These are phyloP conservation scores for Morinoia aosen DNA, from an alignment of 2,888 invertebrate genomes.

Conservation along the genomic window DNA sequence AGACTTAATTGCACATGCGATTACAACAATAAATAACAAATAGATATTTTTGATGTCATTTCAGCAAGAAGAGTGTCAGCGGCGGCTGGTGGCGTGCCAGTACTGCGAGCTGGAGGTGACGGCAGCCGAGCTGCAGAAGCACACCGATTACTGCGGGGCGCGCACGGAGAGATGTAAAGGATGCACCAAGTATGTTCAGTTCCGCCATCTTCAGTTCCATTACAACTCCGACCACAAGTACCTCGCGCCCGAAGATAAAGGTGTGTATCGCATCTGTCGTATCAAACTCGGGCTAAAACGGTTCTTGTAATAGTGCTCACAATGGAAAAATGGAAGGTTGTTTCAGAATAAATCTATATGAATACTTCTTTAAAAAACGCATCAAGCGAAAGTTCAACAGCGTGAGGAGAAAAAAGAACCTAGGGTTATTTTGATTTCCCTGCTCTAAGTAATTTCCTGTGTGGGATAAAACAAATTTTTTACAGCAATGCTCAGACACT, in stretches of 20 bases:
- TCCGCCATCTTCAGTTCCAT: conserved; percentile 76
- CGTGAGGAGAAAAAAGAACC: too few species aligned
- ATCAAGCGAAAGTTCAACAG: too few species aligned
- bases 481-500: neutral
- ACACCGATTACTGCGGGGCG: conserved; percentile 81
- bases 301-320: too few species aligned
- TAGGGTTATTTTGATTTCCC: too few species aligned
- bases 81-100: conserved; percentile 77
- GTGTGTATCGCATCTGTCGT: conserved; percentile 36
- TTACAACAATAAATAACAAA: too few species aligned
- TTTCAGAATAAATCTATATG: neutral
- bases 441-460: too few species aligned
- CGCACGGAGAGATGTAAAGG: conserved; percentile 80
- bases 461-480: neutral
- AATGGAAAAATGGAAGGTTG: neutral
- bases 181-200: conserved; percentile 81
- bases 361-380: too few species aligned
- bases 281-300: too few species aligned
- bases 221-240: conserved; percentile 76
- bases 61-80: conserved; percentile 75
- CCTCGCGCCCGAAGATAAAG: conserved; percentile 75
- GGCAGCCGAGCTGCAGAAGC: conserved; percentile 76
- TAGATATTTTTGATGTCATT: neutral
- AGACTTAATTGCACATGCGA: too few species aligned
- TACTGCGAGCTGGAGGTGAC: conserved; percentile 80